These are phyloP conservation scores for Epizoanthus stellaris DNA, from an alignment of 92 coral and sea anemone species.

Conservation along the genomic window DNA sequence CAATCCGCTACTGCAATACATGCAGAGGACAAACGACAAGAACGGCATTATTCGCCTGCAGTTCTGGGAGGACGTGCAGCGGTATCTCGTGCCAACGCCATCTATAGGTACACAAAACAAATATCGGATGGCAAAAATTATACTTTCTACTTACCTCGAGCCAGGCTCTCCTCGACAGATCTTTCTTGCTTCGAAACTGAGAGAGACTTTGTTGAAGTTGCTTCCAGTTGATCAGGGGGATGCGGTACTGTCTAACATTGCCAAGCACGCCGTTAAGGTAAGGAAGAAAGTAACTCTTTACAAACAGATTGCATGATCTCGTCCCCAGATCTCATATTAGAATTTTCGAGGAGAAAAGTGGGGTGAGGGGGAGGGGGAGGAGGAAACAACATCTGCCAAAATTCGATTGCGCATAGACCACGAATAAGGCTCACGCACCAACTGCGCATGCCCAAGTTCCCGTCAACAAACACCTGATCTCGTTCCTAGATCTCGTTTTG, in stretches of 20 bases:
- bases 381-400: too few relatives aligned
- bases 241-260: conserved; percentile 49
- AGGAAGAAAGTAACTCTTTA: background rate
- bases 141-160: conserved; percentile 79
- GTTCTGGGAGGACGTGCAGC: conserved; percentile 95
- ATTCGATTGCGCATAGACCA: too few relatives aligned
- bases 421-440: too few relatives aligned
- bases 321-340: too few relatives aligned
- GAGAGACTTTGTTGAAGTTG: conserved; percentile 65
- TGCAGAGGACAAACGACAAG: conserved; percentile 58
- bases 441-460: too few relatives aligned
- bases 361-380: too few relatives aligned
- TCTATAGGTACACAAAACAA: conserved; percentile 66
- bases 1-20: conserved; percentile 74
- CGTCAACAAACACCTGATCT: too few relatives aligned
- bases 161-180: conserved; percentile 76
- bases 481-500: too few relatives aligned
- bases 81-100: conserved; percentile 70
- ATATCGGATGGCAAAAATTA: conserved; percentile 77
- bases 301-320: background rate
- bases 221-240: conserved; percentile 77
- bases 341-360: background rate
- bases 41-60: conserved; percentile 72
- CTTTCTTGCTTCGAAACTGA: conserved; percentile 46
- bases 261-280: conserved; percentile 53